Conservation (phyloP, 30 jellyfish, hydroid and myxozoan species). For the Phacellophora camtschatica region DNA sequence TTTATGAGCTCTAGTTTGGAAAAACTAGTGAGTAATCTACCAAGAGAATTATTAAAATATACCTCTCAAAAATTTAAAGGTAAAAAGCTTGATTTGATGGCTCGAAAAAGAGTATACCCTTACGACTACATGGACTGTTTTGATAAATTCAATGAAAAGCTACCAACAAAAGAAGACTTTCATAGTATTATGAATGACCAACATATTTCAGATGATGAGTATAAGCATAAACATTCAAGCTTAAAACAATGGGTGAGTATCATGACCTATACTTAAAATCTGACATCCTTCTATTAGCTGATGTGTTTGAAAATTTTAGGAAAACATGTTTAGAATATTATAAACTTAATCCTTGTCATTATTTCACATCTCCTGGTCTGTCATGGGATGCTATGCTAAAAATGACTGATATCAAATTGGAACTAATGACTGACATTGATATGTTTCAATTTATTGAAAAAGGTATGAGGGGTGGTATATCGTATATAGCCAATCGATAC, state of each 20-base stretch:
- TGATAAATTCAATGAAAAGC: slow-evolving; percentile 2
- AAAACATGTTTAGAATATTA: slow-evolving; percentile 13
- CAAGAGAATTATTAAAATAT: background rate
- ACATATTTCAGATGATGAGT: slow-evolving; percentile 26
- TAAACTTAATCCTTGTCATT: slow-evolving; percentile 43
- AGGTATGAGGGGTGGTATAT: slow-evolving; percentile 56
- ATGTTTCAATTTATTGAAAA: slow-evolving; percentile 28
- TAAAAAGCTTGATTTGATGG: slow-evolving; percentile 2
- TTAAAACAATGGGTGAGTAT: slow-evolving; percentile 21
- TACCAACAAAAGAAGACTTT: slow-evolving; percentile 38
- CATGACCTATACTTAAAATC: slow-evolving; percentile 36
- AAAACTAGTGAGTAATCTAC: slow-evolving; percentile 7
- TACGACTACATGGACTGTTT: slow-evolving; percentile 62
- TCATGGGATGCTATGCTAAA: slow-evolving; percentile 49
- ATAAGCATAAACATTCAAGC: slow-evolving; percentile 19
- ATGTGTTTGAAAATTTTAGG: slow-evolving; percentile 43
- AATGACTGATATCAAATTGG: slow-evolving; percentile 32
- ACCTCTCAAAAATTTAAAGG: background rate
- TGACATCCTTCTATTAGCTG: slow-evolving; percentile 48
- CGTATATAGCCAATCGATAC: slow-evolving; percentile 29
- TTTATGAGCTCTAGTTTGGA: slow-evolving; percentile 49
- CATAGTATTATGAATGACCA: background rate
- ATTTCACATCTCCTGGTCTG: slow-evolving; percentile 61
- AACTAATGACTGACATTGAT: slow-evolving; percentile 24
- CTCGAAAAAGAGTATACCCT: slow-evolving; percentile 73